phyloP scores from a whole-genome alignment of 2,888 invertebrate genomes.

The Volucella inanis region DNA sequence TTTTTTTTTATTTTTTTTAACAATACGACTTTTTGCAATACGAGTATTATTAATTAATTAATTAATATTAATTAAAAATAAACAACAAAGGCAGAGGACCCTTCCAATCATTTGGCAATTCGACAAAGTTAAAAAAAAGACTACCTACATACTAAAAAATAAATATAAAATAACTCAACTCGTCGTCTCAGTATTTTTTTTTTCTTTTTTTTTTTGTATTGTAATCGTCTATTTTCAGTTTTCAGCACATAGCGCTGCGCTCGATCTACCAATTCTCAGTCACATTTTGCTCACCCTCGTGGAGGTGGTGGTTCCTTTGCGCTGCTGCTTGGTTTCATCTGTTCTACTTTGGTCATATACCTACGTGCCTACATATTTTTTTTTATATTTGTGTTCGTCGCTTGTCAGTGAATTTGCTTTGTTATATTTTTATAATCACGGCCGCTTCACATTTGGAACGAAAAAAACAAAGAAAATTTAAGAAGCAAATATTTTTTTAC shows the following conservation, averaged over 20 bases:
- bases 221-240: constrained; percentile 48
- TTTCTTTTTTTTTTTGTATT: constrained; percentile 41
- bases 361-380: too few species aligned
- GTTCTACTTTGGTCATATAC: too few species aligned
- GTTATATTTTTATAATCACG: constrained; percentile 26
- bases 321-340: too few species aligned
- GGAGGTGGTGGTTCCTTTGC: constrained; percentile 42
- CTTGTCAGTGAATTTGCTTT: constrained; percentile 17
- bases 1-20: too few species aligned
- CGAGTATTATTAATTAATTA: too few species aligned
- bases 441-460: constrained; percentile 17
- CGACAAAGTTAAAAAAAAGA: constrained; percentile 41
- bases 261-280: constrained; percentile 47
- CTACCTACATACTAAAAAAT: constrained; percentile 3
- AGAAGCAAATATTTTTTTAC: constrained; percentile 49
- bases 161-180: constrained; percentile 32
- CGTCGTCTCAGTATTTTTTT: constrained; percentile 42
- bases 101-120: constrained; percentile 25
- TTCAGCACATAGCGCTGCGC: constrained; percentile 1
- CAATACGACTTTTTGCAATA: too few species aligned
- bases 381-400: constrained; percentile 10
- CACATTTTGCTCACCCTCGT: constrained; percentile 60
- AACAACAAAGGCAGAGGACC: constrained; percentile 28
- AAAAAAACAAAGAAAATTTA: neutral
- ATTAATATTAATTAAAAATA: neutral